A percentile compares a stretch with the other conserved stretches of the same genome.
Evolutionary conservation across 2,113 vertebrate species (phyloP).

Genomic region (Hiodon alosoides): DNA sequence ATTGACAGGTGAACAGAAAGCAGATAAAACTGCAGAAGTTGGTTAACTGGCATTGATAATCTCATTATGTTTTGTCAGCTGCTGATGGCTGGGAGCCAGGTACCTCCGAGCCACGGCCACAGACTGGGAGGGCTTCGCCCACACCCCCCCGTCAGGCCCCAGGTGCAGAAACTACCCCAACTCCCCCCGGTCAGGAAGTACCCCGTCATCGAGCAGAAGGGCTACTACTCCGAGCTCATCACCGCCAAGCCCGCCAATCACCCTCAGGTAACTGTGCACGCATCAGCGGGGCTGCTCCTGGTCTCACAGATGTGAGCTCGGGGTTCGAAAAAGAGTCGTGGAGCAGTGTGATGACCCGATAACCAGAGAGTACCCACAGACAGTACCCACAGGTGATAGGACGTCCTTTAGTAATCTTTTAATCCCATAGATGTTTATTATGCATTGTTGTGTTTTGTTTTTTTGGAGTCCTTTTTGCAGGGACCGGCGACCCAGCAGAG

Average conservation of each 20-base stretch:
- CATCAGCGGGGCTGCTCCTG: neutral
- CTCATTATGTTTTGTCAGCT: neutral
- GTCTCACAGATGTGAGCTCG: neutral
- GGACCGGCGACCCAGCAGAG: conserved; percentile 46
- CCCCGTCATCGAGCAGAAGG: conserved; percentile 47
- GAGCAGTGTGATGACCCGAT: no score
- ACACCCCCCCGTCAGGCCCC: conserved; percentile 35
- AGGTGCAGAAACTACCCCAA: conserved; percentile 22
- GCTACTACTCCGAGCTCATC: conserved; percentile 60
- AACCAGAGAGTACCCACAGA: no score
- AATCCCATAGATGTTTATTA: neutral
- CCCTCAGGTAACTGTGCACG: conserved; percentile 53
- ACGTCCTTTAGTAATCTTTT: neutral
- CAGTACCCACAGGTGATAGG: neutral
- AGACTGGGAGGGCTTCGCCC: conserved; percentile 26
- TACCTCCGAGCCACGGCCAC: conserved; percentile 2
- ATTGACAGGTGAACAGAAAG: neutral
- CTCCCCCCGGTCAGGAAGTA: conserved; percentile 38
- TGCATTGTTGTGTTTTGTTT: conserved; percentile 11
- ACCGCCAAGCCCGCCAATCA: conserved; percentile 42
- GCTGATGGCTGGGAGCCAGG: conserved; percentile 33
- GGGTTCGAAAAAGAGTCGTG: neutral
- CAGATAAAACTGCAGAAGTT: neutral
- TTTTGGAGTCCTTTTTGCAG: conserved; percentile 33
- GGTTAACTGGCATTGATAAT: neutral